Evolutionary conservation across 2,113 vertebrate genomes (phyloP).

Genomic region (Barbus barbus): DNA sequence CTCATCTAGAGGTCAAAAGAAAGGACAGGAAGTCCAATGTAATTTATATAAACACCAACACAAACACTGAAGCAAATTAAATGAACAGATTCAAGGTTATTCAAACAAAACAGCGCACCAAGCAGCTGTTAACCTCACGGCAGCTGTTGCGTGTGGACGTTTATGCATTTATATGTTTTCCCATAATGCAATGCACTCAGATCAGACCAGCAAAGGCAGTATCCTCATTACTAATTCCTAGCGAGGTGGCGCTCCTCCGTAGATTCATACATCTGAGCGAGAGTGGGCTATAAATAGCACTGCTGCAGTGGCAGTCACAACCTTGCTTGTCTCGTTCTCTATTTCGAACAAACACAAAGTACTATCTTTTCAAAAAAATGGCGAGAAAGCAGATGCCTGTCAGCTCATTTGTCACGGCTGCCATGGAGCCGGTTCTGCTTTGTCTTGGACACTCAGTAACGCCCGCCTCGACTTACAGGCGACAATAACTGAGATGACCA

Average conservation of each 20-base stretch:
- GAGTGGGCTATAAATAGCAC: constrained; percentile 70
- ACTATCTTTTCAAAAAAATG: constrained; percentile 64
- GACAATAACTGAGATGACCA: background rate
- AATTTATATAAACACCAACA: constrained; percentile 5
- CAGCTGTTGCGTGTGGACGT: background rate
- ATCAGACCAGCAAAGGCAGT: background rate
- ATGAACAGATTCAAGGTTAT: constrained; percentile 39
- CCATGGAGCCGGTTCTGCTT: background rate
- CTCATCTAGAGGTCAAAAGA: background rate
- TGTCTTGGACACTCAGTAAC: background rate
- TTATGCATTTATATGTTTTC: background rate
- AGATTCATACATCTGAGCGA: constrained; percentile 56
- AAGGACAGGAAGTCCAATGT: constrained; percentile 19
- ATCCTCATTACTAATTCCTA: constrained; percentile 21
- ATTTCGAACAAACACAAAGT: constrained; percentile 55
- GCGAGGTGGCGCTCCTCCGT: constrained; percentile 7
- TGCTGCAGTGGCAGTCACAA: constrained; percentile 59
- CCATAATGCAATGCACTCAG: background rate
- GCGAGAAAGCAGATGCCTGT: constrained; percentile 55
- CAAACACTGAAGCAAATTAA: background rate
- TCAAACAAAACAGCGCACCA: constrained; percentile 18
- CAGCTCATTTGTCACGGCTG: constrained; percentile 58
- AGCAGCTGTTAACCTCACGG: constrained; percentile 29
- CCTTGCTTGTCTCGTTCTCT: constrained; percentile 49
- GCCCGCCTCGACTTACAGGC: background rate